These are phyloP conservation scores for Lepidostoma basale DNA, from an alignment of 1,140 invertebrate genomes.

Conservation along the genomic window DNA sequence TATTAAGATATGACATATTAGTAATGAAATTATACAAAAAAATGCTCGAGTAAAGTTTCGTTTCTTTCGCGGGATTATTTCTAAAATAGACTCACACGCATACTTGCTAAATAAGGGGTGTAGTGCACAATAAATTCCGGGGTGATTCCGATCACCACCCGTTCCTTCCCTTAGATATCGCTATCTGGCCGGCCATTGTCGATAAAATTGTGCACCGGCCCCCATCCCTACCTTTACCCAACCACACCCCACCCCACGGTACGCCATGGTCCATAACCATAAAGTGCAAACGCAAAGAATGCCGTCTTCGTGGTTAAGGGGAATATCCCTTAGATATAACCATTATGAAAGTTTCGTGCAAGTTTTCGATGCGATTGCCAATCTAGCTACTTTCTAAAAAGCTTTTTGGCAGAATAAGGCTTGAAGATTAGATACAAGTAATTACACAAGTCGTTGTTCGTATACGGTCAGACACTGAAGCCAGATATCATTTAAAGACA, in stretches of 20 bases:
- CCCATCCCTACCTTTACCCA: conserved; percentile 13
- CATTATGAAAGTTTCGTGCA: conserved; percentile 21
- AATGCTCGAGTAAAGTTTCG: too few species aligned
- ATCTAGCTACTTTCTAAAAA: conserved; percentile 6
- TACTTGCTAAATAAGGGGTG: not conserved
- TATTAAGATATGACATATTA: too few species aligned
- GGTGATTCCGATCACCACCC: conserved; percentile 24
- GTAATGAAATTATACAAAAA: too few species aligned
- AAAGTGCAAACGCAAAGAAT: conserved; percentile 37
- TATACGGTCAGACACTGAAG: not conserved
- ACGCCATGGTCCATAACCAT: conserved; percentile 29
- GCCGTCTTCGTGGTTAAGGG: conserved; percentile 16
- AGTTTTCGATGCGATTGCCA: conserved; percentile 22
- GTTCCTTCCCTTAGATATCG: not conserved
- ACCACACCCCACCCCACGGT: not conserved
- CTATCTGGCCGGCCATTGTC: conserved; percentile 24
- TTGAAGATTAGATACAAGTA: not conserved
- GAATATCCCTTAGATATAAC: conserved; percentile 23
- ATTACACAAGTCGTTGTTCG: not conserved
- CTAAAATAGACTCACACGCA: conserved; percentile 1
- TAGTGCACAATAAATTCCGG: conserved; percentile 1
- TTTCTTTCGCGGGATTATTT: not conserved
- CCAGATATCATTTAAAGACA: not conserved
- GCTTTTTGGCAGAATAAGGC: conserved; percentile 6
- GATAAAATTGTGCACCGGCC: conserved; percentile 34